Conservation (phyloP, 2,797 vertebrate genomes). For the Numenius phaeopus region DNA sequence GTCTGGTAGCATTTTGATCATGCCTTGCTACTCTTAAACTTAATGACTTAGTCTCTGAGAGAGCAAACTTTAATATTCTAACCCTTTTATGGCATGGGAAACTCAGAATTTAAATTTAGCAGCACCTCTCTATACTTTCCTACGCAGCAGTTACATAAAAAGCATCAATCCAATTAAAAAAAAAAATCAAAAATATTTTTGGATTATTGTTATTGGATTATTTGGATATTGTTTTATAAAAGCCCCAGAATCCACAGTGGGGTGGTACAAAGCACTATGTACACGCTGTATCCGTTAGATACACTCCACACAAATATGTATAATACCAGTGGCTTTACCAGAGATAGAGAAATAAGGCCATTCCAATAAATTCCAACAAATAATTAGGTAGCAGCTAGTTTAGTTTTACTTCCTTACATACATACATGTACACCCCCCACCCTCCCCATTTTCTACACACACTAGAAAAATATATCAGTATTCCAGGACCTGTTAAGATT, state of each 20-base stretch:
- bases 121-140: neutral
- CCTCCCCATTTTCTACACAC: neutral
- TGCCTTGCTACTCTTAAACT: neutral
- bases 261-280: neutral
- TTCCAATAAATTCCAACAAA: neutral
- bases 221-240: neutral
- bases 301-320: neutral
- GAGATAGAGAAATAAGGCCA: neutral
- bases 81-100: neutral
- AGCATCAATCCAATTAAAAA: neutral
- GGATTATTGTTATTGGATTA: neutral
- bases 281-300: neutral
- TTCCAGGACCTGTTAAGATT: neutral
- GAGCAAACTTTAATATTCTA: neutral
- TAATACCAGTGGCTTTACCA: neutral
- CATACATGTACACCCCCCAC: accelerated
- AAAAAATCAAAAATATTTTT: neutral
- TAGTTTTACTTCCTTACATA: neutral
- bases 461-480: accelerated
- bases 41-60: neutral
- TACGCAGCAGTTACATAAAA: neutral
- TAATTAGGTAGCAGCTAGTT: neutral
- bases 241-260: neutral
- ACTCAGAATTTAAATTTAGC: neutral
- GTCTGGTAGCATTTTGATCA: neutral